Percentiles rank a stretch among this genome's conserved stretches.
Conservation (phyloP, 2,888 invertebrate genomes). For the Caenorhabditis virilis region DNA sequence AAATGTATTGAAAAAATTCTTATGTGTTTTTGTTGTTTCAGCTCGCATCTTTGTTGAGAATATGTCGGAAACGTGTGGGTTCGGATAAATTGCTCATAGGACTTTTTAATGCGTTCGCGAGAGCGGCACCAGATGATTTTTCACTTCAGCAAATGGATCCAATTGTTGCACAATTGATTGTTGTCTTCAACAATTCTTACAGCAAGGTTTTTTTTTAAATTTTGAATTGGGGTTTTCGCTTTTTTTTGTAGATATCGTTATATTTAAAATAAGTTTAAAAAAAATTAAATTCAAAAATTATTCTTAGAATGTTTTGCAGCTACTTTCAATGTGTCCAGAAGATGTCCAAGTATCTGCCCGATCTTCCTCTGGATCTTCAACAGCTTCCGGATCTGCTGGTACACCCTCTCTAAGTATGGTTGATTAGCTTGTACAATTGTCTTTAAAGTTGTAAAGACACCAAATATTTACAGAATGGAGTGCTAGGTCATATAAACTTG, state of each 20-base stretch:
- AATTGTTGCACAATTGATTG: slow-evolving; percentile 60
- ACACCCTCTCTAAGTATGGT: no score
- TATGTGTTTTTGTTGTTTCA: slow-evolving; percentile 30
- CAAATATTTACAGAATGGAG: no score
- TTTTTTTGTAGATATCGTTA: no score
- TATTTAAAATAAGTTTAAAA: no score
- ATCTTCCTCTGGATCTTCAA: slow-evolving; percentile 25
- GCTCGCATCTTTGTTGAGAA: slow-evolving; percentile 66
- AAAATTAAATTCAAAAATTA: no score
- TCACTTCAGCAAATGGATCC: slow-evolving; percentile 58
- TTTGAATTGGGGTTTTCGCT: no score
- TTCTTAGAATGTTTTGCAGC: no score
- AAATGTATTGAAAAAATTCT: neutral
- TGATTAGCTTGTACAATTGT: no score
- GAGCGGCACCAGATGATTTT: slow-evolving; percentile 55
- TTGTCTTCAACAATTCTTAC: slow-evolving; percentile 60
- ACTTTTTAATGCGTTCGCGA: slow-evolving; percentile 53
- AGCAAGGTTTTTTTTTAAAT: slow-evolving; percentile 49
- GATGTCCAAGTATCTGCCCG: slow-evolving; percentile 19
- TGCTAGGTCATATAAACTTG: no score
- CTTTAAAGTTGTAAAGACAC: no score
- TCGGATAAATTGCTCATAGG: slow-evolving; percentile 69
- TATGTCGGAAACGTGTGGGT: slow-evolving; percentile 68
- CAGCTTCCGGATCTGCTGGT: slow-evolving; percentile 24
- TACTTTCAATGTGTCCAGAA: slow-evolving; percentile 41